Evolutionary conservation across 2,113 vertebrate species (phyloP).

Genomic region (Oreochromis tanganicae): DNA sequence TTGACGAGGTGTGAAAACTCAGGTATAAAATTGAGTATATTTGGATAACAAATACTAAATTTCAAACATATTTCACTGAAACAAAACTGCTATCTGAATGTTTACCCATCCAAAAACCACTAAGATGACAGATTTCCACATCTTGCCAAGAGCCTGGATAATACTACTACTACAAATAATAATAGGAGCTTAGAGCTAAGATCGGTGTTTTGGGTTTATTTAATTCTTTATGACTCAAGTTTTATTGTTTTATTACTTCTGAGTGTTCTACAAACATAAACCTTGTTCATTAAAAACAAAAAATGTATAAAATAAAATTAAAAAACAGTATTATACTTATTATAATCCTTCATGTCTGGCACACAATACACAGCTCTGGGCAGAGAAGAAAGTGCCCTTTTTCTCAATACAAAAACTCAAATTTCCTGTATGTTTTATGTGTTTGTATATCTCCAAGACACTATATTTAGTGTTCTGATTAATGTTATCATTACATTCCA

Average conservation of each 20-base stretch:
- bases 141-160: neutral
- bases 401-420: neutral
- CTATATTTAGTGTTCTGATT: neutral
- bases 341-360: neutral
- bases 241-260: neutral
- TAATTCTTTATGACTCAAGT: neutral
- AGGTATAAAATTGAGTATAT: neutral
- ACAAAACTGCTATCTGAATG: neutral
- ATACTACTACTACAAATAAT: neutral
- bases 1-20: neutral
- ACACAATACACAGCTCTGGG: neutral
- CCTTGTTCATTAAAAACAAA: neutral
- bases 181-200: neutral
- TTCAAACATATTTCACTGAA: neutral
- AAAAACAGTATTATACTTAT: neutral
- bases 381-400: neutral
- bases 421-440: neutral
- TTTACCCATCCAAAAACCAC: neutral
- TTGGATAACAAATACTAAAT: neutral
- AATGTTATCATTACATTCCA: slow-evolving; percentile 10
- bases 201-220: neutral
- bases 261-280: neutral
- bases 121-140: neutral
- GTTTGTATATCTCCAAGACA: neutral
- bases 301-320: neutral